Conservation (phyloP, 1,140 invertebrate genomes). For the Holotrichia oblita region DNA sequence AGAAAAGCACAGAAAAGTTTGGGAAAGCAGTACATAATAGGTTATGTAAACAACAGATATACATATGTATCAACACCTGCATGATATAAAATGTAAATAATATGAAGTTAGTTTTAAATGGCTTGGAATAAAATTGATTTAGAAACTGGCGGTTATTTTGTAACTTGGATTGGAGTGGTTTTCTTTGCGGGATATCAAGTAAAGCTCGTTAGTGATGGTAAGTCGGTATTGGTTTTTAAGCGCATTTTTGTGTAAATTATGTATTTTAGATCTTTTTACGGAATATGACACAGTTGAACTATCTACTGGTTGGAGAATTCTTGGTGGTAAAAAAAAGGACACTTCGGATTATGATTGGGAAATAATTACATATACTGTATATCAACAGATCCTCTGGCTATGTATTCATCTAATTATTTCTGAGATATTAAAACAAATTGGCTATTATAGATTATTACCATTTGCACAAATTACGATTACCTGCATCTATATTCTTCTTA, state of each 20-base stretch:
- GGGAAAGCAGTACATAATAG: background rate
- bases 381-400: too few relatives aligned
- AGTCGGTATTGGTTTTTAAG: background rate
- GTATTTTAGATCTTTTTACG: background rate
- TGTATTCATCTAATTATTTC: too few relatives aligned
- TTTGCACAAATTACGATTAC: too few relatives aligned
- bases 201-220: background rate
- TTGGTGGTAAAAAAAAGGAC: too few relatives aligned
- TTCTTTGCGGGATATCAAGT: background rate
- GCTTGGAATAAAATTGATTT: background rate
- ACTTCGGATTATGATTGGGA: too few relatives aligned
- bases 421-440: too few relatives aligned
- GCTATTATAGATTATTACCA: too few relatives aligned
- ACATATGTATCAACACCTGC: background rate
- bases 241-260: background rate
- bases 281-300: background rate
- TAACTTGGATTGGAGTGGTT: conserved; percentile 1
- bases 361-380: too few relatives aligned
- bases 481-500: too few relatives aligned
- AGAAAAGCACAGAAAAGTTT: background rate
- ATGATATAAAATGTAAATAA: conserved; percentile 4
- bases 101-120: conserved; percentile 15
- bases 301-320: background rate
- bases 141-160: conserved; percentile 22
- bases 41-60: background rate